Evolutionary conservation across 2,888 invertebrate species (phyloP), one percentile per base, ranked within the genome.

Genomic region (Dynastes grantii): DNA sequence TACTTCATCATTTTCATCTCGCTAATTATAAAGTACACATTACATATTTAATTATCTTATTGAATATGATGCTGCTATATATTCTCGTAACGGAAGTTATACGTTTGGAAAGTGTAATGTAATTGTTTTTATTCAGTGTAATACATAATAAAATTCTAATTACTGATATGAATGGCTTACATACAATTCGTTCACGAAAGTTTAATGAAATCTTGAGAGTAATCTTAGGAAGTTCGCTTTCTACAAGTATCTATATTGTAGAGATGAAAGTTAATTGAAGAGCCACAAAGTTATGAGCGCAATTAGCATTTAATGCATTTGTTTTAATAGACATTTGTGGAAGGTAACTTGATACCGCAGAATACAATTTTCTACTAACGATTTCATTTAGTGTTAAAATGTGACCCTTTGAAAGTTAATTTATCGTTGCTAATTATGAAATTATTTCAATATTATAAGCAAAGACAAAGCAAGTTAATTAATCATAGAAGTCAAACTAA

Each of bases 181-280:
- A 63, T 32, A 32, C 63, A 32, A 63, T 29, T 63, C 32, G 11
- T 63, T 68, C 51, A 68, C 49, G 68, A 51, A 51, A 51, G 68
- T 68, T 53, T 51, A 22, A 51, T 68, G 22, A 22, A 51, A 27
- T 49, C 68, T 13, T 68, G 68, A 68, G 68, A 68, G 68, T 68
- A 51, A 68, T 68, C 68, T 51, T 68, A 27, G 27, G 22, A 32
- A 63, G 63, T 68, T 68, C 68, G 40, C 68, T 68, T 68, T 68
- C 68, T 68, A 68, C 13, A 68, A 63, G 63, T 63, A 63, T 32
- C 22, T 63, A 13, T 5, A 5, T 22, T 22, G 22, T 22, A 22
- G 49, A 68, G 51, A 51, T 68, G 68, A 68, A 68, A 68, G 68
- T 68, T 51, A 51, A 51, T 67, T 9, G 63, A 63, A 4, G 53